Conservation (phyloP, 2,113 vertebrate genomes). For the Serranochromis macrocephalus region DNA sequence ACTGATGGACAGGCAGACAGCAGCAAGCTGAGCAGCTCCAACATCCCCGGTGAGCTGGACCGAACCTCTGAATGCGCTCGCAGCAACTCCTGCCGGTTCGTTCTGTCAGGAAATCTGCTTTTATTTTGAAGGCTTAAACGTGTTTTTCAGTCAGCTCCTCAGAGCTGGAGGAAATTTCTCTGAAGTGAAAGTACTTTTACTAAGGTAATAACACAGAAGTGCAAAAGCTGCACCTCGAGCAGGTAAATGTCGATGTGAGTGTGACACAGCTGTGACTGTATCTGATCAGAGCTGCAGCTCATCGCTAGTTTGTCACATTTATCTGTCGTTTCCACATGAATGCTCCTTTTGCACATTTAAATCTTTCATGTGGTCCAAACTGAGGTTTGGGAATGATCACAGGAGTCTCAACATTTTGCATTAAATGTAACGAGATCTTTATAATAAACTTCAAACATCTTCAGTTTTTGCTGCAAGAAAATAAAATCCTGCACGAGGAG, state of each 20-base stretch:
- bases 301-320: not conserved
- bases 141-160: not conserved
- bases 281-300: not conserved
- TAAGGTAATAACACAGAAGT: rapidly evolving
- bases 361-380: not conserved
- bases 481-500: not conserved
- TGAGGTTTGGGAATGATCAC: rapidly evolving
- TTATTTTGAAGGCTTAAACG: not conserved
- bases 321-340: not conserved
- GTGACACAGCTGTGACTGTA: not conserved
- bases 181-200: not conserved
- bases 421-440: not conserved
- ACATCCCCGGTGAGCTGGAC: not conserved
- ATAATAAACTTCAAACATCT: not conserved
- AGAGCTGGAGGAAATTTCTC: not conserved
- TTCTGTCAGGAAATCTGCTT: not conserved
- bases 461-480: not conserved
- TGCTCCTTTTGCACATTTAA: not conserved
- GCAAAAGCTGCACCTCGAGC: not conserved
- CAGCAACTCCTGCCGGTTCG: no score
- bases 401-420: not conserved
- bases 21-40: not conserved
- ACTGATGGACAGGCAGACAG: not conserved
- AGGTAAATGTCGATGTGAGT: not conserved
- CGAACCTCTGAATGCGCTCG: not conserved